Evolutionary conservation across 2,888 invertebrate genomes (phyloP), one percentile per base, ranked within the genome.

Genomic region (Cheilosia urbana): DNA sequence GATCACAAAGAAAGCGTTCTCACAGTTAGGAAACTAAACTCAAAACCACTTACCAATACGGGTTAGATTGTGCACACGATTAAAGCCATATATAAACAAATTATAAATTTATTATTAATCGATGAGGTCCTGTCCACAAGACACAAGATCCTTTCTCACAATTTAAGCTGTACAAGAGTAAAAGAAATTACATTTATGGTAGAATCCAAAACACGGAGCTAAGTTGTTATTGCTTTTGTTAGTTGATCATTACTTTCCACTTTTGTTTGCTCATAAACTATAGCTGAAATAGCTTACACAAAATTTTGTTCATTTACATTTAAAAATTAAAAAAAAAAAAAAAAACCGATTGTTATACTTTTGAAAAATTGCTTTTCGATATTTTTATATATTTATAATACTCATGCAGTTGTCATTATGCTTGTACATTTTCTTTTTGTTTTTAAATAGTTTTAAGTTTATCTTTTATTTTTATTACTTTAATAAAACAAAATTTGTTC

Each of bases 1-100:
- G 73, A 76, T 76, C 88, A 17, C 89, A 90, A 66, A 89, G 89
- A 84, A 91, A 91, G 87, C 91, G 91, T 21, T 76, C 84, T 30
- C 68, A 63, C 15, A 21, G 24, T 55, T 40, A 40, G 4, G 55
- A 66, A 17, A 69, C 47, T 47, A 62, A 53, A 34, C 13, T 19
- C n/a, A 9, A 2, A 19, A 13, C 37, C 40, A 40, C 11, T 2
- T 4, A 55, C 27, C 5, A 30, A 45, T 37, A 37, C 37, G 11
- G 37, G 4, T 37, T 37, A 13, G 37, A 37, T 37, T 37, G 37
- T 37, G 13, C 13, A 11, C 11, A 37, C 37, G 37, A 37, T 37
- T 37, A 37, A 13, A 13, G 37, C 37, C 37, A 13, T 37, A 37
- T 13, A 37, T 37, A 37, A 13, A 13, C 3, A 37, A 37, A 37